Evolutionary conservation across 2,888 invertebrate genomes (phyloP), one percentile per base, ranked within the genome.

Genomic region (Gryllus longicercus): DNA sequence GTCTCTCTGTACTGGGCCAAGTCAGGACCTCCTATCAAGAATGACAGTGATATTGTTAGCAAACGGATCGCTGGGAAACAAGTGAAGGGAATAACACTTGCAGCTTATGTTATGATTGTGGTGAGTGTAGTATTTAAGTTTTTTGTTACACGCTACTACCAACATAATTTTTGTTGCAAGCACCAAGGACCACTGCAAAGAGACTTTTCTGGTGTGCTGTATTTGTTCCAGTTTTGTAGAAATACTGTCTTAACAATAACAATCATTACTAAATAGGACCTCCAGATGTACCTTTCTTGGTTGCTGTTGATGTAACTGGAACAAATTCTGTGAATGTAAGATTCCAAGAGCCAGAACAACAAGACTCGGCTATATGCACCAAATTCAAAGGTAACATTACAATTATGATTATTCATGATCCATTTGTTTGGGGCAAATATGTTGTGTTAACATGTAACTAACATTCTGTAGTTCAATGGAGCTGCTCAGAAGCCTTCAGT

Each of bases 401-500:
- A 77, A 77, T 38, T 8, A 80, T 79, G 79, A 79, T 78, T 77
- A 81, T 79, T 83, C 82, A 25, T 16, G 21, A 79, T 77, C 51
- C 2, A 51, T 82, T 75, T 79, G 25, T 10, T 75, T 16, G 11
- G 8, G 23, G 18, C 18, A 21, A 14, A 8, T 25, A 4, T 11
- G 25, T 25, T 75, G 4, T 74, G 4, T 76, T 14, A 78, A n/a
- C 25, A 63, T 76, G 51, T 21, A 1, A 25, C 38, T 38, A 21
- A 21, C 21, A 21, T 38, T 38, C 86, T 86, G 16, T 87, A 96
- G 97, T 98, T 86, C 96, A 98, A 90, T 98, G 98, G 98, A 96
- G 97, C 83, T 92, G 93, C 12, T 91, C 93, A 78, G 93, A 94
- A 10, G 95, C 95, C 85, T 98, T 98, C 87, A 91, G 92, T 25